Base-by-base conservation (phyloP, 2,888 invertebrate genomes). In the Morpho deidamia region DNA sequence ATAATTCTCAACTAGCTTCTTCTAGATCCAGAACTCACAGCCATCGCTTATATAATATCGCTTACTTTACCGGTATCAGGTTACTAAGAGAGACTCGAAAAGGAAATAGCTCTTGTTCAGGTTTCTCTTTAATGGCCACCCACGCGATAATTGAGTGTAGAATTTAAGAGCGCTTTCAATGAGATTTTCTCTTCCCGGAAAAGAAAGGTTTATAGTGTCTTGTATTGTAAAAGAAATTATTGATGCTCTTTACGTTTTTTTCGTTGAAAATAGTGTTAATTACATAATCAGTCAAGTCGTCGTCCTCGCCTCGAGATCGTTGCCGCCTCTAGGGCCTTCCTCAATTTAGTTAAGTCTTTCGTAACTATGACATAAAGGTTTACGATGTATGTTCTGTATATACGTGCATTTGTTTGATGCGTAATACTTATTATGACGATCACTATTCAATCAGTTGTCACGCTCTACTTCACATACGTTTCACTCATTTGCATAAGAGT, bases 401-500 rank as follows among this genome's bases (percentile, higher is more conserved):
- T 44, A 44, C 10, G 11, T 10, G 11, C 8, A 33, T 33, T 34
- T 42, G 49, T 41, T 32, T 41, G 33, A 39, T 23, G 35, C 41
- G 42, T 49, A 42, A 42, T 42, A 42, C 34, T 12, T 42, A 41
- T 49, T 49, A 34, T 48, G 47, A 47, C 40, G 51, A 52, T 53
- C 55, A 48, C 49, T 45, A 50, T 56, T 59, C 59, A 46, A 58
- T 53, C 58, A 55, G 47, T 44, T 42, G 60, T 53, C 45, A 12
- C 60, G 64, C 56, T 64, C 65, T 59, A 66, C 61, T 66, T 62
- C 42, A 41, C 58, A 38, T 51, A 44, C 55, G 63, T 63, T 63
- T 63, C 62, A 54, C 63, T 60, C 56, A 60, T 63, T 63, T 61
- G 47, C 62, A 63, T 62, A 43, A 58, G 35, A 48, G 8, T 35